Evolutionary conservation across 1,140 invertebrate genomes (phyloP), one percentile per base, ranked within the genome.

Genomic region (Cydia strobilella): DNA sequence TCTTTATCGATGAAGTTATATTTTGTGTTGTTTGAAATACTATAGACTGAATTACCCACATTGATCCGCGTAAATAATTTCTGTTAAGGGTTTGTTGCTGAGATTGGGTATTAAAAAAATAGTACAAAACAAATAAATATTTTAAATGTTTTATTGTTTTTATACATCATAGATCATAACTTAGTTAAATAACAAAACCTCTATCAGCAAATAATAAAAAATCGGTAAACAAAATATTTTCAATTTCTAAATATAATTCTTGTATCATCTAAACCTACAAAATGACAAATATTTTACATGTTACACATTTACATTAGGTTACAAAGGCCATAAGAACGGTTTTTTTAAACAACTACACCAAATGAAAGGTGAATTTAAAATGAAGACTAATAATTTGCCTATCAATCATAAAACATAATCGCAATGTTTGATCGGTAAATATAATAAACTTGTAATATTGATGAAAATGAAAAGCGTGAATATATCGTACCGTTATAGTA

Each of bases 221-320:
- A 82, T 18, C 5, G 51, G n/a, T 77, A 85, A 84, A 85, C 77
- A 83, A 79, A 85, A 84, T 79, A 83, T 84, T 86, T 81, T 82
- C 78, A 86, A 86, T 82, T 82, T 86, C 80, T 83, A 81, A 81
- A 59, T 83, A 72, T 80, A 78, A 76, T 76, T 79, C 48, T 72
- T 81, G 80, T 83, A 80, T 80, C 81, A 81, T 82, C 80, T 84
- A 85, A 84, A 81, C 78, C 80, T 80, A 83, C 80, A 83, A 89
- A 83, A 77, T 65, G 81, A 80, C 76, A 80, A 77, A 79, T 79
- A 80, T 79, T 85, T 84, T 86, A 86, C 83, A 88, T 82, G 71
- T 82, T 82, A 81, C 18, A 51, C 86, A 92, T 92, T 90, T 91
- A 92, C 88, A 91, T 89, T 89, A 91, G 80, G 88, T 87, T 90